Percentiles rank a stretch among this genome's conserved stretches.
These are phyloP conservation scores for Mungos mungo DNA, from an alignment of 2,113 vertebrate genomes.

Conservation along the genomic window DNA sequence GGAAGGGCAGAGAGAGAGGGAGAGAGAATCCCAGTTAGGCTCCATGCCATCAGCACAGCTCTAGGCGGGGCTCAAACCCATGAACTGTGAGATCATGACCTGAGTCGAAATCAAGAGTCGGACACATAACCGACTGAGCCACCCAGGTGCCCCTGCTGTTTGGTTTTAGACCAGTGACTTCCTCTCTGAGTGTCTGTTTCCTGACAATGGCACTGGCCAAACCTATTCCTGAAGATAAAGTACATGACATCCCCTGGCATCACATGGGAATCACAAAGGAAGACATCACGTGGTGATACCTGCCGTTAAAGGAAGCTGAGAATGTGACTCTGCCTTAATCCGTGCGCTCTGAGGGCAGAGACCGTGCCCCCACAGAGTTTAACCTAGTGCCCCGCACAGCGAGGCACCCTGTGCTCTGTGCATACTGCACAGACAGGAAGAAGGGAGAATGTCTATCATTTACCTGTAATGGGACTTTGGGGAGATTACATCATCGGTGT, in stretches of 20 bases:
- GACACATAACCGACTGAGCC: too few species aligned
- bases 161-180: background rate
- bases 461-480: constrained; percentile 9
- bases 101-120: too few species aligned
- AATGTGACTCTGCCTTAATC: background rate
- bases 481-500: constrained; percentile 20
- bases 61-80: too few species aligned
- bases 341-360: background rate
- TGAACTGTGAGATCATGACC: too few species aligned
- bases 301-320: background rate
- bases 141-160: background rate
- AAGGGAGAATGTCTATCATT: background rate
- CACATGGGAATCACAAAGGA: background rate
- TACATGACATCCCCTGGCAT: background rate
- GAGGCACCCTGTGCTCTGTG: background rate
- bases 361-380: too few species aligned
- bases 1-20: too few species aligned
- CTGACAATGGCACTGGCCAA: background rate
- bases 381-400: background rate
- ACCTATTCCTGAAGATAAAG: background rate
- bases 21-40: too few species aligned
- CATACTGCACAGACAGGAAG: background rate
- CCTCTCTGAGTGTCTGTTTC: background rate
- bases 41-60: too few species aligned
- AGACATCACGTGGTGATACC: background rate